Evolutionary conservation across 1,140 invertebrate genomes (phyloP).

Genomic region (Anoplophora glabripennis): DNA sequence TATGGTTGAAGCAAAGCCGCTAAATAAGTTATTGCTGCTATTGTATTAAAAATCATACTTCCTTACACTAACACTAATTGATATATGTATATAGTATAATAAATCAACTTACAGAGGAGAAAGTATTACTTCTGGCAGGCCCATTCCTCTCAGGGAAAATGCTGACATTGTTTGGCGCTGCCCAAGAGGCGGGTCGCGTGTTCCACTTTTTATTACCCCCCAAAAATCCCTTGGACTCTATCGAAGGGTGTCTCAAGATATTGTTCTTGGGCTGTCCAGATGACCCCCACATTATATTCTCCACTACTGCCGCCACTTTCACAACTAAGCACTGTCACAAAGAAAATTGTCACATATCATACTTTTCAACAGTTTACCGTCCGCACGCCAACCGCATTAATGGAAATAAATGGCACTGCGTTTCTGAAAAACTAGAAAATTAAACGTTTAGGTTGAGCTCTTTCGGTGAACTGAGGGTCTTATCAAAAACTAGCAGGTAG

Average conservation of each 20-base stretch:
- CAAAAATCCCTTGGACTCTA: conserved; percentile 31
- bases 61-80: no score
- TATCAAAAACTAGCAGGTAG: no score
- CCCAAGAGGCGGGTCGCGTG: conserved; percentile 37
- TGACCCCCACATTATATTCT: conserved; percentile 19
- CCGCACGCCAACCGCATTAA: conserved; percentile 4
- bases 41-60: no score
- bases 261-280: conserved; percentile 15
- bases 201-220: conserved; percentile 40
- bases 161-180: conserved; percentile 31
- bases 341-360: conserved; percentile 1
- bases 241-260: conserved; percentile 28
- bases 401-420: conserved; percentile 8
- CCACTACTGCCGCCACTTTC: conserved; percentile 11
- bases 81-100: no score
- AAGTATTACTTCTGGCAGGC: background rate
- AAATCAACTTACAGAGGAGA: no score
- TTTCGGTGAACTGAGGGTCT: no score
- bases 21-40: no score
- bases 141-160: conserved; percentile 27
- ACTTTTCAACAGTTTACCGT: conserved; percentile 7
- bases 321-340: background rate
- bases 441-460: no score
- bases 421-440: background rate
- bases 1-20: no score